Percentiles rank a stretch among this genome's conserved stretches.
Evolutionary conservation across 2,113 vertebrate species (phyloP).

Genomic region (Oreochromis tanganicae): DNA sequence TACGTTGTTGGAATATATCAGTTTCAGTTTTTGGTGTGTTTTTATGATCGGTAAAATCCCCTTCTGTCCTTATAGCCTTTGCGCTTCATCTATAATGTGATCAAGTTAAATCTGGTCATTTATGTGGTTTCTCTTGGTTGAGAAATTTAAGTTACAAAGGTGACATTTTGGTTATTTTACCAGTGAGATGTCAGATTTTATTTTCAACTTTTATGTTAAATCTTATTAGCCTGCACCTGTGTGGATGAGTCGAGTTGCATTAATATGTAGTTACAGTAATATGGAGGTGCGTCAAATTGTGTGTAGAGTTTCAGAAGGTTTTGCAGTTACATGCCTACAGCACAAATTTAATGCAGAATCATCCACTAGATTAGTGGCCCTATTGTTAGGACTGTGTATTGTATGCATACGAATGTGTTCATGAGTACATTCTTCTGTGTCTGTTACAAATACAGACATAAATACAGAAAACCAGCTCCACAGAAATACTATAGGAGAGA

Average conservation of each 20-base stretch:
- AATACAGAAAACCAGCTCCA: neutral
- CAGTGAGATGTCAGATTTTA: neutral
- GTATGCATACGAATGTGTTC: neutral
- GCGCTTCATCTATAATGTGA: neutral
- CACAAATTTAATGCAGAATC: neutral
- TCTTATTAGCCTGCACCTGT: neutral
- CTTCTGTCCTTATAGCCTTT: neutral
- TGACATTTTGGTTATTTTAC: neutral
- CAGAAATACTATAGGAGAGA: neutral
- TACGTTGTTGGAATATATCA: constrained; percentile 34
- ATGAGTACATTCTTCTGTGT: neutral
- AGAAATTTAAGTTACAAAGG: neutral
- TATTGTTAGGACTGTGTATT: neutral
- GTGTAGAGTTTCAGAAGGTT: neutral
- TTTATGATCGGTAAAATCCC: neutral
- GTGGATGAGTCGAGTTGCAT: neutral
- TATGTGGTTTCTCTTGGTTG: neutral
- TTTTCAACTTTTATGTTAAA: neutral
- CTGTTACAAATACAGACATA: neutral
- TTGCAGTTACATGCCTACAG: neutral
- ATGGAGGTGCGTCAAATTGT: neutral
- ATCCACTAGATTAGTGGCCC: neutral
- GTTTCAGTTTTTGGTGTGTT: constrained; percentile 24
- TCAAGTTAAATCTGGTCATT: neutral
- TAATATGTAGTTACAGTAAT: neutral